phyloP scores from a whole-genome alignment of 2,113 vertebrate species.

The Hiodon tergisus region DNA sequence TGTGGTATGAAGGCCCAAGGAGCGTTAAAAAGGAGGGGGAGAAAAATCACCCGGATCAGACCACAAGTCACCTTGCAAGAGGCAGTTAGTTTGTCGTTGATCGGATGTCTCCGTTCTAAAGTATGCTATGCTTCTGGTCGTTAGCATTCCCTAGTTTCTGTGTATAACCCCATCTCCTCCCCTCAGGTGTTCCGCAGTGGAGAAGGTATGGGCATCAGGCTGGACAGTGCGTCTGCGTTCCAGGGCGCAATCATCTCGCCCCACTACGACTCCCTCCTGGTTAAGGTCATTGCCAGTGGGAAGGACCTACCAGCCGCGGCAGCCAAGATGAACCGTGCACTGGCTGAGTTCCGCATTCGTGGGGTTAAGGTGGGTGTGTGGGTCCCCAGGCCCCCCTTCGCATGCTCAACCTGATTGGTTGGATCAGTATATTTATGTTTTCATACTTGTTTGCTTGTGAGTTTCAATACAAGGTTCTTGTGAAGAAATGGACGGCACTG shows the following conservation, averaged over 20 bases:
- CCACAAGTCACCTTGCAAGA: too few species aligned
- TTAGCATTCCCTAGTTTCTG: not conserved
- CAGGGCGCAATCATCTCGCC: constrained; percentile 86
- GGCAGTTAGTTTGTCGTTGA: not conserved
- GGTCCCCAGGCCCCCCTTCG: rapidly evolving
- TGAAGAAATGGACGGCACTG: too few species aligned
- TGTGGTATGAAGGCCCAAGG: too few species aligned
- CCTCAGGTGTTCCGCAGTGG: constrained; percentile 84
- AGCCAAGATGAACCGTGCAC: constrained; percentile 87
- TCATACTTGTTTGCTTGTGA: too few species aligned
- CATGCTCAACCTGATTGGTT: not conserved
- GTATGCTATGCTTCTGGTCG: not conserved
- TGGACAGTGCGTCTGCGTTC: constrained; percentile 88
- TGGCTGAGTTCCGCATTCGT: constrained; percentile 85
- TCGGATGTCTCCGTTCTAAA: not conserved
- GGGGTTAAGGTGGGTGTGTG: constrained; percentile 78
- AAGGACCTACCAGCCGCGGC: constrained; percentile 78
- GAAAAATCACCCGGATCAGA: too few species aligned
- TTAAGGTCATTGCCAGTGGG: constrained; percentile 86
- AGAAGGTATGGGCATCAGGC: constrained; percentile 88
- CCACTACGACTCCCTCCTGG: constrained; percentile 87
- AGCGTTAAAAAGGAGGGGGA: too few species aligned
- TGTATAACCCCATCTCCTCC: not conserved
- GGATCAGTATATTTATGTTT: not conserved
- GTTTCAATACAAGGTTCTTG: too few species aligned